Evolutionary conservation across 2,113 vertebrate genomes (phyloP).

Genomic region (Lepus timidus): DNA sequence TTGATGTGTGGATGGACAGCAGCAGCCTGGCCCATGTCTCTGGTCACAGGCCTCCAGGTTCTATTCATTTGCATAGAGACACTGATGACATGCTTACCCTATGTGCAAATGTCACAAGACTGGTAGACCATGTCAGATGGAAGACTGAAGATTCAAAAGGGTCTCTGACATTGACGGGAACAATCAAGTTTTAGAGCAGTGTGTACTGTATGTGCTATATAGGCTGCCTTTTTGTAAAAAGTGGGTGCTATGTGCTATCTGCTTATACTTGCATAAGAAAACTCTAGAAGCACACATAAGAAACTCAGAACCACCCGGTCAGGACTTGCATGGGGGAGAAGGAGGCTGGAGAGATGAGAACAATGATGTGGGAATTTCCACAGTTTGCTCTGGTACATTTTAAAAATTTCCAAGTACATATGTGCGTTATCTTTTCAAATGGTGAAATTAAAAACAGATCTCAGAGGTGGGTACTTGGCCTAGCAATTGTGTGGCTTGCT

Average conservation of each 20-base stretch:
- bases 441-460: constrained; percentile 11
- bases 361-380: background rate
- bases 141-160: background rate
- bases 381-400: background rate
- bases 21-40: background rate
- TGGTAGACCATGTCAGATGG: background rate
- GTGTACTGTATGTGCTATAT: background rate
- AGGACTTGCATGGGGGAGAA: background rate
- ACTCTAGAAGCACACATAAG: background rate
- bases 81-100: background rate
- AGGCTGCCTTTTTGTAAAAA: background rate
- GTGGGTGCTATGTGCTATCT: background rate
- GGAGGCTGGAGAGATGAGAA: background rate
- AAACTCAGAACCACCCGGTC: background rate
- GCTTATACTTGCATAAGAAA: background rate
- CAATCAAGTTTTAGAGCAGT: background rate
- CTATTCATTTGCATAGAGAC: background rate
- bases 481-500: too few relatives aligned
- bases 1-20: background rate
- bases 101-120: background rate
- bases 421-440: background rate
- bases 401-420: constrained; percentile 13
- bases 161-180: background rate
- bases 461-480: background rate
- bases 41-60: background rate